These are phyloP conservation scores for Cyphomyrus plagiostoma DNA, from an alignment of 2,113 vertebrate species.

Conservation along the genomic window DNA sequence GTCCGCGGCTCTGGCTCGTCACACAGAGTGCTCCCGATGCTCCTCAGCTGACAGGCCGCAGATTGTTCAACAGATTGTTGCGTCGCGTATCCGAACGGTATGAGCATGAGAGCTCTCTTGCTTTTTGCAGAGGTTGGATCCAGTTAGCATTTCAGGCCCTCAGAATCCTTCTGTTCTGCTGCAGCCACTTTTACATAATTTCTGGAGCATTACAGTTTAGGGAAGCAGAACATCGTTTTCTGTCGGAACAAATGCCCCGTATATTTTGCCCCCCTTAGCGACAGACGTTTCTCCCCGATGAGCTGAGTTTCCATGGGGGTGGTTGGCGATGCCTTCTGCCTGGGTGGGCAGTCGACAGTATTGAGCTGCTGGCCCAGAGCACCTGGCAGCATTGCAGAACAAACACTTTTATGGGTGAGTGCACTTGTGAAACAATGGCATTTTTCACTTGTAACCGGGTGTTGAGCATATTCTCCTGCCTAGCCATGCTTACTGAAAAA, in stretches of 20 bases:
- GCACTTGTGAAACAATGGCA: constrained; percentile 14
- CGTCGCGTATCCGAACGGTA: neutral
- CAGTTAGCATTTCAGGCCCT: neutral
- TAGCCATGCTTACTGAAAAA: constrained; percentile 4
- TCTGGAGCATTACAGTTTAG: neutral
- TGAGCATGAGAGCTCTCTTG: neutral
- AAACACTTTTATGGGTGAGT: constrained; percentile 19
- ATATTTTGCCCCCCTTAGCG: neutral
- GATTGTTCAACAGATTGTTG: neutral
- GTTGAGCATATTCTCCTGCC: constrained; percentile 3
- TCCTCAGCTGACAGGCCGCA: neutral
- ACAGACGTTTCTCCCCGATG: neutral
- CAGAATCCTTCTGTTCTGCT: neutral
- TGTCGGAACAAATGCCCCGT: neutral
- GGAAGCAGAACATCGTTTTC: neutral
- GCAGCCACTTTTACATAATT: neutral
- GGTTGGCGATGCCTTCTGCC: constrained; percentile 13
- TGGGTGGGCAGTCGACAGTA: constrained; percentile 3
- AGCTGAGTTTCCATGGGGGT: neutral
- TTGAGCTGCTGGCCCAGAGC: constrained; percentile 5
- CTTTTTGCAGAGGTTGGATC: neutral
- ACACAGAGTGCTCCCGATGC: neutral
- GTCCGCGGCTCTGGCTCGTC: neutral
- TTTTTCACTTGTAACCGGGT: constrained; percentile 12
- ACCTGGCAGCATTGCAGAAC: constrained; percentile 3